phyloP scores from a whole-genome alignment of 2,113 vertebrate species.

The Columba janthina region DNA sequence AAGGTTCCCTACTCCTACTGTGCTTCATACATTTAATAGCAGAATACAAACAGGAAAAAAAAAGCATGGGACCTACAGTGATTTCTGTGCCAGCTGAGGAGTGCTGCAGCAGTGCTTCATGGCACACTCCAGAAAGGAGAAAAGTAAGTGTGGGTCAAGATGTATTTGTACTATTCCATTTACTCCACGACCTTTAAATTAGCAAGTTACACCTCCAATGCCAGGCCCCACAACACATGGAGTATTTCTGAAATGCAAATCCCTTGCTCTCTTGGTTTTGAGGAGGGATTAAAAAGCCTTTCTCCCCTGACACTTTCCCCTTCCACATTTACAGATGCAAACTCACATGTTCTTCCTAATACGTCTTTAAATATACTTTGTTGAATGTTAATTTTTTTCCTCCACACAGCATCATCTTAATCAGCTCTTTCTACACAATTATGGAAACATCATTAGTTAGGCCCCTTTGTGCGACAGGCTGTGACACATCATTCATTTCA shows the following conservation, averaged over 20 bases:
- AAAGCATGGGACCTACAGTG: accelerated
- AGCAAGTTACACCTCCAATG: background rate
- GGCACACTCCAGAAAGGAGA: background rate
- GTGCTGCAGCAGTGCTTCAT: background rate
- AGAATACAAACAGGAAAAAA: background rate
- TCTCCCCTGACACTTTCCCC: background rate
- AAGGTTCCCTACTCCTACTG: background rate
- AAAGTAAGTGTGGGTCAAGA: background rate
- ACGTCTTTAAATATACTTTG: background rate
- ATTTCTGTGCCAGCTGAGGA: background rate
- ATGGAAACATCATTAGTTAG: background rate
- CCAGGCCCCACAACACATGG: background rate
- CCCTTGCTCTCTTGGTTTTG: background rate
- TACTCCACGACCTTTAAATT: background rate
- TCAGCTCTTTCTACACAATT: background rate
- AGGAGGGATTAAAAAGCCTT: background rate
- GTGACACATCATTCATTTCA: background rate
- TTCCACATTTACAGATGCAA: background rate
- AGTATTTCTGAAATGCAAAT: background rate
- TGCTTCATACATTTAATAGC: background rate
- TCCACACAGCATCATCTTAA: background rate
- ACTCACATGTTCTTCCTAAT: background rate
- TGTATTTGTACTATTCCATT: background rate
- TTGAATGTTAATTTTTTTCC: background rate
- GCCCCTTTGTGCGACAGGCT: background rate